phyloP scores from a whole-genome alignment of 2,113 vertebrate species.

The Typhlomys cinereus region DNA sequence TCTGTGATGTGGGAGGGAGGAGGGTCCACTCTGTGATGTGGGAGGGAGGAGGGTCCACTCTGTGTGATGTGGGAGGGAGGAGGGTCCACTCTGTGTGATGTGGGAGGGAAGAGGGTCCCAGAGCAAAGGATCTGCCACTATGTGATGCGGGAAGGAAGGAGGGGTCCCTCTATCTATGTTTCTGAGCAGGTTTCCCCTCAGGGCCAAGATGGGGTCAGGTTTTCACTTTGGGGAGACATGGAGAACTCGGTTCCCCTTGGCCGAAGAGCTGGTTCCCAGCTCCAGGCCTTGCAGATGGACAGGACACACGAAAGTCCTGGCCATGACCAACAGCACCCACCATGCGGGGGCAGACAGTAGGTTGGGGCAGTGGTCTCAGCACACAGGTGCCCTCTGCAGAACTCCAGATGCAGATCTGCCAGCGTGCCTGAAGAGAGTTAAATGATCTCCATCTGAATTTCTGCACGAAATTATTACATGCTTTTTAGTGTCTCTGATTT shows the following conservation, averaged over 20 bases:
- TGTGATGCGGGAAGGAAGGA: too few species aligned
- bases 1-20: too few species aligned
- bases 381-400: not conserved
- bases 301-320: not conserved
- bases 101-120: not conserved
- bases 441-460: not conserved
- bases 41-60: too few species aligned
- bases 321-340: not conserved
- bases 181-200: not conserved
- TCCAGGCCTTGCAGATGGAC: not conserved
- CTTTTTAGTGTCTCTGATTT: conserved; percentile 22
- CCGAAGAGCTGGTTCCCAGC: too few species aligned
- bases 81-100: not conserved
- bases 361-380: not conserved
- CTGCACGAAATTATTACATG: not conserved
- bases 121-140: too few species aligned
- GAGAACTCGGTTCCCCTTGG: not conserved
- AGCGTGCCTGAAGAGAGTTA: not conserved
- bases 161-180: too few species aligned
- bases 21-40: not conserved
- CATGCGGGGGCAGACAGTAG: not conserved
- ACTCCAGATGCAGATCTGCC: not conserved
- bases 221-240: not conserved
- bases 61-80: too few species aligned
- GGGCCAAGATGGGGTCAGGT: not conserved